Evolutionary conservation across 2,113 vertebrate genomes (phyloP), one percentile per base, ranked within the genome.

Genomic region (Coreoperca whiteheadi): DNA sequence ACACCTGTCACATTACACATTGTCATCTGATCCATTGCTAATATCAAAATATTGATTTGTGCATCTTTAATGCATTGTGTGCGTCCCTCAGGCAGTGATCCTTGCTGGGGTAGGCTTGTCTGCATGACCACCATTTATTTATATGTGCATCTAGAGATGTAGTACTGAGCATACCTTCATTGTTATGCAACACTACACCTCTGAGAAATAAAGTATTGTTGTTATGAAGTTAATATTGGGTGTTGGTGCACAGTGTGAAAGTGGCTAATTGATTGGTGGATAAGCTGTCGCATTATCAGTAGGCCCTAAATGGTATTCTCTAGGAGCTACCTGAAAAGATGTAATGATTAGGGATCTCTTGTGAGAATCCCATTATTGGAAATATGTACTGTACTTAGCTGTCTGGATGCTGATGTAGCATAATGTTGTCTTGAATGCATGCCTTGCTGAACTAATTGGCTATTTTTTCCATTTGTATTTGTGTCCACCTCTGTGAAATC

Each of bases 231-330:
- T 68, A 34, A 39, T 41, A 37, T 41, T 37, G 57, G 39, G 12
- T 5, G 30, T 71, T 32, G n/a, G 39, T 59, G 51, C 50, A n/a
- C 41, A 51, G 21, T 71, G 63, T 77, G 60, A 69, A 72, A 72
- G 77, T 32, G 53, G 28, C 53, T 80, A 80, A 89, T 89, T 77
- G 53, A 48, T 68, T 73, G 73, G 41, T 74, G 56, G 67, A 23
- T 37, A 18, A 59, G 21, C n/a, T 77, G 77, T 75, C 63, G 60
- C 81, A 72, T 70, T 28, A 69, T 79, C 61, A 77, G 20, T 50
- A 18, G 12, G 10, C 23, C 32, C 8, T 70, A 28, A 77, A 70
- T 66, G 39, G 15, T 51, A 72, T 77, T 66, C n/a, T 83, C 23
- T 34, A 2, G 15, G 15, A n/a, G 71, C 66, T 32, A 37, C 74